Percentiles rank a stretch among this genome's conserved stretches.
Conservation (phyloP, 2,888 invertebrate genomes). For the Caenorhabditis zanzibari region DNA sequence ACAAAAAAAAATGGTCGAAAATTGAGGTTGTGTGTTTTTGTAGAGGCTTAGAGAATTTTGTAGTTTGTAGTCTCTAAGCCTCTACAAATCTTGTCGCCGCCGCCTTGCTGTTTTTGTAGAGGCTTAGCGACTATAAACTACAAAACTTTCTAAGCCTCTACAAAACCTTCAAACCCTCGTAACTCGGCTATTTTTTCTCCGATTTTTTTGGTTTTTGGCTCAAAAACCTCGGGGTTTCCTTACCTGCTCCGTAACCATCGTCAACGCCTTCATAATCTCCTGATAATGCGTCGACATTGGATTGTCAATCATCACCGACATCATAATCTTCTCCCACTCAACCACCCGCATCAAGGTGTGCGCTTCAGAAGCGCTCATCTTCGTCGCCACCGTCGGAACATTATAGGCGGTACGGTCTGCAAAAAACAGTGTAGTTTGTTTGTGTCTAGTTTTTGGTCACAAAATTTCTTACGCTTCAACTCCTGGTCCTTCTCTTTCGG, state of each 20-base stretch:
- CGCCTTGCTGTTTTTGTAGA: background rate
- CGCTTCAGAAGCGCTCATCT: constrained; percentile 26
- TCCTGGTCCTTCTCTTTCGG: constrained; percentile 40
- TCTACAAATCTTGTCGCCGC: background rate
- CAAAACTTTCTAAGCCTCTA: background rate
- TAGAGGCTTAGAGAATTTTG: background rate
- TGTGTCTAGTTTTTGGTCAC: background rate
- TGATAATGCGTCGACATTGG: constrained; percentile 1
- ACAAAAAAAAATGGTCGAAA: background rate
- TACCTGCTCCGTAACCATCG: constrained; percentile 29
- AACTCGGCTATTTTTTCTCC: no score
- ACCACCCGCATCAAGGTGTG: background rate
- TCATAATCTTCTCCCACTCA: constrained; percentile 40
- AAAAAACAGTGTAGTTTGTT: no score
- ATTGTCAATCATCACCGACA: constrained; percentile 43
- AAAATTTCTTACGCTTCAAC: constrained; percentile 13
- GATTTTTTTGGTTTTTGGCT: no score
- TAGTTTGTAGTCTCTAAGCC: background rate
- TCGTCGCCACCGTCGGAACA: constrained; percentile 19
- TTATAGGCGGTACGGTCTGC: constrained; percentile 36
- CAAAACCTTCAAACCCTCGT: background rate
- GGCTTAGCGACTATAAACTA: background rate
- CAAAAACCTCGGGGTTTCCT: background rate
- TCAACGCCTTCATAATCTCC: constrained; percentile 22
- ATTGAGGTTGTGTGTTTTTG: background rate